These are phyloP conservation scores for Eriocheir sinensis DNA, from an alignment of 1,140 invertebrate genomes.

Conservation along the genomic window DNA sequence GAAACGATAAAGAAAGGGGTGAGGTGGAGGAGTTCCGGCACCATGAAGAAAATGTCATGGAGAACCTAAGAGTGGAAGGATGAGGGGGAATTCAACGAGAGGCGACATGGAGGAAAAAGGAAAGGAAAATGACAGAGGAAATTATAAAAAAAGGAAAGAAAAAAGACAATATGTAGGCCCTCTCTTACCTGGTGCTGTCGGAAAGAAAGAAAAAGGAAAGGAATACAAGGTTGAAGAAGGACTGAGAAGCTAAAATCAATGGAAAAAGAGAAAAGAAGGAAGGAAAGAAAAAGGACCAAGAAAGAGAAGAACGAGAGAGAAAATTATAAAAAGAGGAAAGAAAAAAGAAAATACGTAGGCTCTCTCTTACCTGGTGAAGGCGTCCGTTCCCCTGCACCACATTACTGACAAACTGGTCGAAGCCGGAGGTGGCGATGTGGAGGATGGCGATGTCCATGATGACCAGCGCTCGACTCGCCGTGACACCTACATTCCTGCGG, in stretches of 20 bases:
- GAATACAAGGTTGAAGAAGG: too few species aligned
- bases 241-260: too few species aligned
- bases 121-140: too few species aligned
- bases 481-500: slow-evolving; percentile 60
- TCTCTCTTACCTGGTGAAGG: slow-evolving; percentile 82
- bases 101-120: too few species aligned
- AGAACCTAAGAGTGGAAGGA: slow-evolving; percentile 83
- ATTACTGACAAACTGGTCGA: slow-evolving; percentile 90
- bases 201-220: slow-evolving; percentile 91
- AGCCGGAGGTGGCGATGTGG: slow-evolving; percentile 88
- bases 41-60: slow-evolving; percentile 89
- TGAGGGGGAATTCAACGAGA: too few species aligned
- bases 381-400: slow-evolving; percentile 88
- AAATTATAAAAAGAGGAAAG: too few species aligned
- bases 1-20: too few species aligned
- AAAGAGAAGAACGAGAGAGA: too few species aligned
- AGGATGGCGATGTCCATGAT: slow-evolving; percentile 85
- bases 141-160: too few species aligned
- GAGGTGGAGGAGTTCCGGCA: slow-evolving; percentile 88
- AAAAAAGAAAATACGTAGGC: too few species aligned
- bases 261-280: slow-evolving; percentile 88
- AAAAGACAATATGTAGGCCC: too few species aligned
- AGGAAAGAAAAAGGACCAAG: too few species aligned
- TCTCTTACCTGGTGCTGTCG: slow-evolving; percentile 84
- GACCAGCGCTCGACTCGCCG: slow-evolving; percentile 79